Base-by-base conservation (phyloP, 2,888 invertebrate species). In the Parascotia fuliginaria region DNA sequence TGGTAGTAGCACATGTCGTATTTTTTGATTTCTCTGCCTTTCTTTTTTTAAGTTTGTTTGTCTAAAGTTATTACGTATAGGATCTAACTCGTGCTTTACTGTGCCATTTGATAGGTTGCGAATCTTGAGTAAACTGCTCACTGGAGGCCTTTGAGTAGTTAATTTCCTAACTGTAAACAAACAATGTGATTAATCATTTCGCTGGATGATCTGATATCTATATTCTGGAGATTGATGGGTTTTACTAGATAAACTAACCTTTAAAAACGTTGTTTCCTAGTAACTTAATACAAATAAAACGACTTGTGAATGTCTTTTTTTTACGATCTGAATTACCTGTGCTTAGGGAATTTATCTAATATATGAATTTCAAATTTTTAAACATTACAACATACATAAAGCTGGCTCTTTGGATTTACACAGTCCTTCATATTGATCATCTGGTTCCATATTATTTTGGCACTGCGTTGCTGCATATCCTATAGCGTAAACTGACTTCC, bases 391-490 rank as follows among this genome's bases (percentile, higher is more conserved):
- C 31, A 9, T 32, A 75, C 71, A 39, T 41, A 19, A 54, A 33
- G 24, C 19, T 28, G 34, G 16, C 9, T 55, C 41, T 45, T 53
- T 62, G 49, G 62, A 48, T 33, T 55, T 60, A 64, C 85, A 88
- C 1, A 90, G 72, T 2, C 83, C 83, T 36, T 65, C 61, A 55
- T 64, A 85, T 31, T 46, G 46, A 1, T 44, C 13, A 50, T 89
- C 85, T 1, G 77, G 72, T 5, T 42, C 29, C 69, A 70, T 79
- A 13, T 73, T 63, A 3, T 64, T 62, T 4, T 65, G 55, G 59
- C 91, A 91, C 43, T 89, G 89, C 4, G 88, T 87, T 9, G 77
- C 83, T 0, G 90, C 77, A 38, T 75, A 79, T 38, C 91, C 91
- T 48, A 89, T 77, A 1, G 74, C 67, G 49, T 89, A 92, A 0